Conservation (phyloP, 2,797 vertebrate species). For the Gobio occitaniae region DNA sequence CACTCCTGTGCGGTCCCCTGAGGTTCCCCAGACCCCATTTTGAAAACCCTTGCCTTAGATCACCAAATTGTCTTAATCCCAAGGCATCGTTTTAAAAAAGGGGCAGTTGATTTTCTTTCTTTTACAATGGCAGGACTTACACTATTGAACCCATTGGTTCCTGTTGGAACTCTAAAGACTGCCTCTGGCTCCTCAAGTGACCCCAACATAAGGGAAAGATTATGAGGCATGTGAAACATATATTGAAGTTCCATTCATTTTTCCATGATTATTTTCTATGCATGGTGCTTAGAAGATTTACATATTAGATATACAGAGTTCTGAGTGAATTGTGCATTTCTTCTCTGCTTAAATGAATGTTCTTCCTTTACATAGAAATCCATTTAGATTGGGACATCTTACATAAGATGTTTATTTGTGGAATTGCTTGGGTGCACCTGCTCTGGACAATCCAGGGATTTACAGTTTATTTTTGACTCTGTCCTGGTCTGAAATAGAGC, state of each 20-base stretch:
- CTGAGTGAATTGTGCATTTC: background rate
- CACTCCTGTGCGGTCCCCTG: background rate
- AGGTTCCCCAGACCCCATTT: background rate
- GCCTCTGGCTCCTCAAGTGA: background rate
- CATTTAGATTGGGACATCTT: constrained; percentile 16
- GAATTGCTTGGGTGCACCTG: constrained; percentile 21
- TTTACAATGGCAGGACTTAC: background rate
- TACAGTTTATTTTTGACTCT: constrained; percentile 70
- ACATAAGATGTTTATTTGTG: constrained; percentile 33
- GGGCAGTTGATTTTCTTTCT: background rate
- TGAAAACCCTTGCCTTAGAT: background rate
- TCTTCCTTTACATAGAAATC: constrained; percentile 31
- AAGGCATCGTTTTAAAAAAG: background rate
- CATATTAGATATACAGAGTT: background rate
- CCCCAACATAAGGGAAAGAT: background rate
- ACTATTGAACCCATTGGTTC: background rate
- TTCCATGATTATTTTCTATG: background rate
- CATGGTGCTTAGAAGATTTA: background rate
- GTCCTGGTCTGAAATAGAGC: constrained; percentile 72
- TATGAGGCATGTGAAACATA: background rate
- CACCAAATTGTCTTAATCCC: background rate
- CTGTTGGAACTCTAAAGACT: background rate
- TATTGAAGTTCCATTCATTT: background rate
- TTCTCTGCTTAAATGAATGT: constrained; percentile 5
- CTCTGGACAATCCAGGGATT: constrained; percentile 59